Percentiles rank a stretch among this genome's conserved stretches.
phyloP scores from a whole-genome alignment of 2,888 invertebrate genomes.

The Lasioglossum calceatum region DNA sequence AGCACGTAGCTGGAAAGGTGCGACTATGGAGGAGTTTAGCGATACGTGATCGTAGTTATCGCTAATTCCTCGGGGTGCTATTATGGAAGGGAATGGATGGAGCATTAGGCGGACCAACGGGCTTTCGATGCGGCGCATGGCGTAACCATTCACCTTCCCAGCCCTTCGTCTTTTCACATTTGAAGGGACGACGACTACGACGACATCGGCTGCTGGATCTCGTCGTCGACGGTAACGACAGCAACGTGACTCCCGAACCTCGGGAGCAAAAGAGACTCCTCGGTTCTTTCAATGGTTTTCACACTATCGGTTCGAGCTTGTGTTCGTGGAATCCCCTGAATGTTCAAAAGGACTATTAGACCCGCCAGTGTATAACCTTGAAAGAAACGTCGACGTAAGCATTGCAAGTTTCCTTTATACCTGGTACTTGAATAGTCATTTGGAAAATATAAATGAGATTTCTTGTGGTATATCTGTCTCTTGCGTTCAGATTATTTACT shows the following conservation, averaged over 20 bases:
- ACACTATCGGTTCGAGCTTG: slow-evolving; percentile 45
- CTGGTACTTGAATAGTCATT: background rate
- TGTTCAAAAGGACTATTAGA: slow-evolving; percentile 32
- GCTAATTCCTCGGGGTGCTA: slow-evolving; percentile 73
- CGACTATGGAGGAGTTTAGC: slow-evolving; percentile 68
- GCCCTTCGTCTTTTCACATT: slow-evolving; percentile 69
- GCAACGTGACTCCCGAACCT: slow-evolving; percentile 74
- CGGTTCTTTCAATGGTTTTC: slow-evolving; percentile 56
- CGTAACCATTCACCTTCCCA: slow-evolving; percentile 64
- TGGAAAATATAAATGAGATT: background rate
- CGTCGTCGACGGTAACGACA: slow-evolving; percentile 77
- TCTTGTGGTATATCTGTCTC: no score
- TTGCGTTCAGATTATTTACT: no score
- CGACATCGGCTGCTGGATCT: slow-evolving; percentile 72
- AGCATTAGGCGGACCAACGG: slow-evolving; percentile 68
- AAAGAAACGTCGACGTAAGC: slow-evolving; percentile 22
- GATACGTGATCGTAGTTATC: slow-evolving; percentile 75
- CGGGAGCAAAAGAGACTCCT: slow-evolving; percentile 32
- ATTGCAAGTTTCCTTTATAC: slow-evolving; percentile 11
- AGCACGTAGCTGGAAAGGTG: slow-evolving; percentile 67
- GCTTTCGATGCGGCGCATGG: slow-evolving; percentile 68
- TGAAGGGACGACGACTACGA: slow-evolving; percentile 55
- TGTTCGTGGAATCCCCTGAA: slow-evolving; percentile 31
- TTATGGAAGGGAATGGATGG: slow-evolving; percentile 72
- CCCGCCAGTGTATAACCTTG: slow-evolving; percentile 18